Base-by-base conservation (phyloP, 2,888 invertebrate species). In the Brachylomia viminalis region DNA sequence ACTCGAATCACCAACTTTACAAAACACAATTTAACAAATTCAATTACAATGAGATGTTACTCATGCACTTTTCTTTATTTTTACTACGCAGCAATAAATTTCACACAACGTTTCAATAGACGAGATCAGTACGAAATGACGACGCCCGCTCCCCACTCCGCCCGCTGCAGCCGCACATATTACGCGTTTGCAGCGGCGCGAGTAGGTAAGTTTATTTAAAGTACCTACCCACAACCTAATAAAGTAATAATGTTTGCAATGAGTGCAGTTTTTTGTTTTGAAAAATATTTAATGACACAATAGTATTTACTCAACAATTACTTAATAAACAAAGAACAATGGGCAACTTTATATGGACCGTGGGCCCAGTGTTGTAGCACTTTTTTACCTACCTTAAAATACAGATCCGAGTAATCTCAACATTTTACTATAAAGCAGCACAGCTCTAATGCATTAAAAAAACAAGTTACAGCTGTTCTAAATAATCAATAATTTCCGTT, bases 81-180 rank as follows among this genome's bases (percentile, higher is more conserved):
- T 76, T 76, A 71, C 59, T 66, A 66, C 71, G 58, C 52, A 71
- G 52, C 71, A 76, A 75, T 75, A 61, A 75, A 49, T n/a, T n/a
- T n/a, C 47, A 58, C 74, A 75, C 74, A 75, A 75, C 74, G 62
- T 62, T 75, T 75, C 75, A 75, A 75, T 75, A 75, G 62, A 75
- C 75, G 75, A 75, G 75, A 75, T 75, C 75, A 75, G 61, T 69
- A 65, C 75, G 75, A 75, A 75, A 62, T 75, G 75, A 75, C 75
- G 68, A 75, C 54, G 75, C 69, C 62, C 61, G 68, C 74, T 74
- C 74, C 67, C 74, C 74, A 68, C 74, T 74, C 74, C 74, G 74
- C 68, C 67, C 75, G 75, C 75, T 75, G 68, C 69, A 68, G 75
- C 74, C 67, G 74, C 73, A 66, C 73, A 66, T 59, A 66, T 75